Evolutionary conservation across 2,113 vertebrate species (phyloP).

Genomic region (Symphodus melops): DNA sequence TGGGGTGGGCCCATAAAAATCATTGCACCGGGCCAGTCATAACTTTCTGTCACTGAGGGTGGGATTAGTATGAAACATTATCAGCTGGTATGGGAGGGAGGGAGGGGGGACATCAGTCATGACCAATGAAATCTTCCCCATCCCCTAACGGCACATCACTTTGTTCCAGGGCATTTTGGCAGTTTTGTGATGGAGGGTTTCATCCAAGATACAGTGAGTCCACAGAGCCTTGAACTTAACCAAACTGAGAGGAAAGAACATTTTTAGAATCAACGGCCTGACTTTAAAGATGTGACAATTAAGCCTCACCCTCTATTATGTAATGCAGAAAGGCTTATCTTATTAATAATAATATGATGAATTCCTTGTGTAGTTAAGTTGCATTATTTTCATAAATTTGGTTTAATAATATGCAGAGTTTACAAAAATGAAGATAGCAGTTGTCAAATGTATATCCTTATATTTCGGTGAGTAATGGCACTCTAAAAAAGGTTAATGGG

Average conservation of each 20-base stretch:
- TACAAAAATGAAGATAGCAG: no score
- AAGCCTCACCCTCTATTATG: background rate
- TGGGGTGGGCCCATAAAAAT: slow-evolving; percentile 22
- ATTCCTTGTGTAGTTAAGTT: background rate
- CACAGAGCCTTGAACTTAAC: background rate
- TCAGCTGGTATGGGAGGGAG: background rate
- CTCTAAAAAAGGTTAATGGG: no score
- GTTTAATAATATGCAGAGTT: no score
- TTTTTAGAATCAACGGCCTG: background rate
- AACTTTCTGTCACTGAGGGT: slow-evolving; percentile 13
- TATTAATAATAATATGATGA: background rate
- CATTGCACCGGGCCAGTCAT: background rate
- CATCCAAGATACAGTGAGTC: background rate
- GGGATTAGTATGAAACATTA: slow-evolving; percentile 34
- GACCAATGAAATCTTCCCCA: background rate
- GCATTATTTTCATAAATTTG: no score
- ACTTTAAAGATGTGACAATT: background rate
- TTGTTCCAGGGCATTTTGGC: background rate
- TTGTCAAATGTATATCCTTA: no score
- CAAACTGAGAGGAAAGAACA: background rate
- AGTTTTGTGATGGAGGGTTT: background rate
- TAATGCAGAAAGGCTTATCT: background rate
- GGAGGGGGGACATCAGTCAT: slow-evolving; percentile 3
- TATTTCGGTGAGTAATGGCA: no score
- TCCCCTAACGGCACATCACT: background rate